A percentile compares a stretch with the other conserved stretches of the same genome.
These are phyloP conservation scores for Epistrophe eligans DNA, from an alignment of 2,888 invertebrate species.

Conservation along the genomic window DNA sequence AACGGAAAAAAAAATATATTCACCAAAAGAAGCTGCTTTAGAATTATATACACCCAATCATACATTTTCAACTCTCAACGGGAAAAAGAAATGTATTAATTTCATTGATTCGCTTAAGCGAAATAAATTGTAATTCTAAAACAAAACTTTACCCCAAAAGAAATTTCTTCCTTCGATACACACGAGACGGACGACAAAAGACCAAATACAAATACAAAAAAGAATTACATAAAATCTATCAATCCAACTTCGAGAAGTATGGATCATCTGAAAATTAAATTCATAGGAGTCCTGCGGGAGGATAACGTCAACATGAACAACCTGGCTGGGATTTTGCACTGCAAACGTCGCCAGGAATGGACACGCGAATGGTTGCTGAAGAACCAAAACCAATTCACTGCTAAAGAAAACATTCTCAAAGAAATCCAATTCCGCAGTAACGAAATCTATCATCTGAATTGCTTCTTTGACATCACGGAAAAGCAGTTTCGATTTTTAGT, in stretches of 20 bases:
- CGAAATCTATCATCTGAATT: slow-evolving; percentile 82
- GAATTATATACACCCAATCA: slow-evolving; percentile 50
- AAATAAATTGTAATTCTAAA: slow-evolving; percentile 36
- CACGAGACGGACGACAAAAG: slow-evolving; percentile 42
- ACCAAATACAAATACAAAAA: slow-evolving; percentile 23
- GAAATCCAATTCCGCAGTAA: slow-evolving; percentile 82
- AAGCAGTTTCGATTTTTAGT: slow-evolving; percentile 82
- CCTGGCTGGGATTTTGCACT: slow-evolving; percentile 81
- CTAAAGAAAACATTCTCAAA: slow-evolving; percentile 81
- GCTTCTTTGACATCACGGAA: slow-evolving; percentile 82
- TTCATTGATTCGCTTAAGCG: slow-evolving; percentile 35
- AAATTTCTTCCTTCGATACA: slow-evolving; percentile 20
- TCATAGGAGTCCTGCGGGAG: slow-evolving; percentile 82
- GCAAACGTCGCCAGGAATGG: slow-evolving; percentile 82
- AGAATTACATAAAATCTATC: slow-evolving; percentile 70
- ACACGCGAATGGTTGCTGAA: slow-evolving; percentile 82
- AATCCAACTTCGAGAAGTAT: slow-evolving; percentile 71
- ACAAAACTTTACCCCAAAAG: slow-evolving; percentile 21
- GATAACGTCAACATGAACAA: slow-evolving; percentile 79
- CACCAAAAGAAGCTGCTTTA: slow-evolving; percentile 48
- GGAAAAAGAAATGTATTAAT: slow-evolving; percentile 65
- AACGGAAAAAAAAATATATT: slow-evolving; percentile 51
- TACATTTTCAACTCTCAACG: slow-evolving; percentile 28
- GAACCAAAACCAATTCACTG: slow-evolving; percentile 81
- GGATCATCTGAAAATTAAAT: slow-evolving; percentile 82